phyloP scores from a whole-genome alignment of 92 coral and sea anemone species.

The Paragorgia papillata region DNA sequence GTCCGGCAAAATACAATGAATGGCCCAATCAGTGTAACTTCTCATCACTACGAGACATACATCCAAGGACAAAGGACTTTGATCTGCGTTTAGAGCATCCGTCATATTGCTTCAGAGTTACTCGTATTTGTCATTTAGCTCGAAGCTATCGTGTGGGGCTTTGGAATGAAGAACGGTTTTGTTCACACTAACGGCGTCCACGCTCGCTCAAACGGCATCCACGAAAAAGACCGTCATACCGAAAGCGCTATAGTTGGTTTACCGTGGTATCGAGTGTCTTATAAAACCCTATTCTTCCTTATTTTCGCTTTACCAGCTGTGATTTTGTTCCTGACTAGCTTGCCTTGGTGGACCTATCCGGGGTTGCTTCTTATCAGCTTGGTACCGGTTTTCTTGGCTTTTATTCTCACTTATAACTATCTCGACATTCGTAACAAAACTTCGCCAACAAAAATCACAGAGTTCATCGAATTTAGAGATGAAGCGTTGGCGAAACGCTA shows the following conservation, averaged over 20 bases:
- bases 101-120: too few relatives aligned
- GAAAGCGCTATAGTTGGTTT: slow-evolving; percentile 72
- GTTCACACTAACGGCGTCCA: slow-evolving; percentile 20
- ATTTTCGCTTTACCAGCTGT: slow-evolving; percentile 76
- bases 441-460: slow-evolving; percentile 44
- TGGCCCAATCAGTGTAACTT: too few relatives aligned
- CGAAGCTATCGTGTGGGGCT: too few relatives aligned
- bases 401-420: slow-evolving; percentile 75
- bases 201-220: slow-evolving; percentile 66
- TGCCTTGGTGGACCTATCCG: slow-evolving; percentile 96
- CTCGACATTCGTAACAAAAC: slow-evolving; percentile 58
- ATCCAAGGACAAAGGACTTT: too few relatives aligned
- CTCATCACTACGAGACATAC: too few relatives aligned
- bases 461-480: slow-evolving; percentile 78
- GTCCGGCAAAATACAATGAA: too few relatives aligned
- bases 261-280: slow-evolving; percentile 91
- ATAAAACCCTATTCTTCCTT: slow-evolving; percentile 67
- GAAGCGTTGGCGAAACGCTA: slow-evolving; percentile 66
- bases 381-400: slow-evolving; percentile 73
- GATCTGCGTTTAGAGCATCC: too few relatives aligned
- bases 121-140: too few relatives aligned
- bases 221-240: slow-evolving; percentile 46
- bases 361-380: slow-evolving; percentile 47
- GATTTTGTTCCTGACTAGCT: slow-evolving; percentile 67
- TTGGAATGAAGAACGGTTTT: slow-evolving; percentile 32